Base-by-base conservation (phyloP, 2,797 vertebrate species). In the Poecilia velifera region DNA sequence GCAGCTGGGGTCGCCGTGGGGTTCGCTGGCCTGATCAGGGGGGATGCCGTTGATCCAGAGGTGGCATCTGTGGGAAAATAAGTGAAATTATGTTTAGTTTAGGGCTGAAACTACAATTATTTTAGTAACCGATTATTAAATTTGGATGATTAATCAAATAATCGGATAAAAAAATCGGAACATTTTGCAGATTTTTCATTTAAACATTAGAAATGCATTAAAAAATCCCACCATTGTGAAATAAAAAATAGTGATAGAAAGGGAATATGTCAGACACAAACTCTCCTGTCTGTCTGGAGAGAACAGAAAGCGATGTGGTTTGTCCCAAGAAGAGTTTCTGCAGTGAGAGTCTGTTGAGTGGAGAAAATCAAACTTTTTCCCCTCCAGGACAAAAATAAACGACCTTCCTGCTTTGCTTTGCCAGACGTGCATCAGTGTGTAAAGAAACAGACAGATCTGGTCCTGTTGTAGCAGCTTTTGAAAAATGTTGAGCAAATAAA, bases 11-110 rank as follows among this genome's bases (percentile, higher is more conserved):
- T 49, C 20, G 57, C 73, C 81, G 73, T 13, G 1, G 95, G 94
- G 84, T 95, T 95, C 47, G 95, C 88, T 41, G 89, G 92, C 3
- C 88, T 93, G 0, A 95, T 93, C 75, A 94, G 91, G 76, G 96
- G 95, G 92, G 96, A 95, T 6, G 74, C 64, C 85, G 93, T 91
- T 82, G 94, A 88, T 89, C 92, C 88, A 8, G 93, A 84, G 93
- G 68, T 31, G 80, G 79, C 80, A 0, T 97, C 97, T 98, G 94
- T 79, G 89, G 82, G 87, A 73, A 87, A 84, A 87, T 14, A 7
- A 45, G 39, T 55, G 51, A 31, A 31, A 31, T 28, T 4, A 16
- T 18, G 9, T 62, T 62, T 31, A 34, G 73, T 59, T 57, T 13
- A n/a, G 41, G 53, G 18, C 53, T 55, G 12, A n/a, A 55, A 3